Conservation (phyloP, 2,888 invertebrate species). For the Phortica okadai region DNA sequence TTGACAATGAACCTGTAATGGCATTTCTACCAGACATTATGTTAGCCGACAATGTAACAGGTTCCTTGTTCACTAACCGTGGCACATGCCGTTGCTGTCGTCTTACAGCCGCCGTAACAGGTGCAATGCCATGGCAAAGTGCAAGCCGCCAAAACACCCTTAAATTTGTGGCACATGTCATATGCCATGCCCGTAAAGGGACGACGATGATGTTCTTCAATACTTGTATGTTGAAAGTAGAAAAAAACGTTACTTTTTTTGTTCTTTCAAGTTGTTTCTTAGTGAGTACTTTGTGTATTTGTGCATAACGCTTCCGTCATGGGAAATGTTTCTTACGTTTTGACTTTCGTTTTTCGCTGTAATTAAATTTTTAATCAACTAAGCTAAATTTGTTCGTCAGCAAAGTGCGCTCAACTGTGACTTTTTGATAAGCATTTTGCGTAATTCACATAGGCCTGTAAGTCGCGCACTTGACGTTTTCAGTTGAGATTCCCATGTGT, state of each 20-base stretch:
- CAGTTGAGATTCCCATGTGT: background rate
- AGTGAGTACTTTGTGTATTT: background rate
- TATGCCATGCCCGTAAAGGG: background rate
- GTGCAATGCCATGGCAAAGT: background rate
- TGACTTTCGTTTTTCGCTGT: background rate
- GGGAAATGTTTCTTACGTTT: conserved; percentile 7
- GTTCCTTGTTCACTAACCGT: conserved; percentile 48
- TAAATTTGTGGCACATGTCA: background rate
- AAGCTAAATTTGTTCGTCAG: background rate
- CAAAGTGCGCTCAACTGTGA: background rate
- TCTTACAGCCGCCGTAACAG: background rate
- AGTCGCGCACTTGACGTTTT: background rate
- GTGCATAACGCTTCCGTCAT: background rate
- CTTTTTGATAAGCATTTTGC: background rate
- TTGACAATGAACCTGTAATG: background rate
- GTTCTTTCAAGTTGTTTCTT: background rate
- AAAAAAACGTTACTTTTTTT: conserved; percentile 23
- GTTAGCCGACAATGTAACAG: conserved; percentile 38
- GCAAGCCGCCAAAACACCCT: background rate
- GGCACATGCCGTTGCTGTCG: conserved; percentile 43
- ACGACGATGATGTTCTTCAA: background rate
- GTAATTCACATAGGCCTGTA: background rate
- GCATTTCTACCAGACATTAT: background rate
- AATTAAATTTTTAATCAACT: background rate
- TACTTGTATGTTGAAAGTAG: background rate